Base-by-base conservation (phyloP, 2,888 invertebrate genomes). In the Torymus aiolomorphi region DNA sequence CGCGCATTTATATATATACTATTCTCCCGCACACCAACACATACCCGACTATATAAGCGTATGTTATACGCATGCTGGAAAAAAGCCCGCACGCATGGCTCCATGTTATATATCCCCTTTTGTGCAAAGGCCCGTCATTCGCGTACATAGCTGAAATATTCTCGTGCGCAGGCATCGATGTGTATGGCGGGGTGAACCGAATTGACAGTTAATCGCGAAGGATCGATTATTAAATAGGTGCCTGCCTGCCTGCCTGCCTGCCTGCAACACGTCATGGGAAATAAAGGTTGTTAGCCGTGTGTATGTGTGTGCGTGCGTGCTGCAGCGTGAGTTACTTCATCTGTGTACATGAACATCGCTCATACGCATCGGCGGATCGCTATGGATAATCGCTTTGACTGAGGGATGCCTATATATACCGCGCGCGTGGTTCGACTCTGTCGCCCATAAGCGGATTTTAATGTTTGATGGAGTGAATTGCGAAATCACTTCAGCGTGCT, bases 221-320 rank as follows among this genome's bases (percentile, higher is more conserved):
- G 73, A 73, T 73, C 63, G 63, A 63, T 73, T 63, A 63, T 73
- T 73, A 63, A 73, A 73, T 54, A 63, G 62, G 13, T 20, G 52
- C 10, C 20, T n/a, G 31, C 3, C 10, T 16, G n/a, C 14, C 16
- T 16, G 18, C 13, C 54, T 10, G 69, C 42, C 57, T 70, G 69
- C 57, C 57, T n/a, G 54, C 57, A 10, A 52, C 56, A 31, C 16
- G 57, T 57, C 56, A 57, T 12, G 69, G 13, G 69, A 57, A 70
- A 57, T 70, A 70, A 70, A 31, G 42, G 56, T 70, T 70, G 42
- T 70, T 70, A 16, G 57, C 31, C 54, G 69, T 42, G 54, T 70
- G 56, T 31, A 14, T 18, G 13, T 51, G n/a, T 4, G n/a, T 52
- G 49, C 2, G n/a, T 54, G 52, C 2, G 54, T 20, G 51, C 12